Evolutionary conservation across 2,113 vertebrate genomes (phyloP), one percentile per base, ranked within the genome.

Genomic region (Macrotus californicus): DNA sequence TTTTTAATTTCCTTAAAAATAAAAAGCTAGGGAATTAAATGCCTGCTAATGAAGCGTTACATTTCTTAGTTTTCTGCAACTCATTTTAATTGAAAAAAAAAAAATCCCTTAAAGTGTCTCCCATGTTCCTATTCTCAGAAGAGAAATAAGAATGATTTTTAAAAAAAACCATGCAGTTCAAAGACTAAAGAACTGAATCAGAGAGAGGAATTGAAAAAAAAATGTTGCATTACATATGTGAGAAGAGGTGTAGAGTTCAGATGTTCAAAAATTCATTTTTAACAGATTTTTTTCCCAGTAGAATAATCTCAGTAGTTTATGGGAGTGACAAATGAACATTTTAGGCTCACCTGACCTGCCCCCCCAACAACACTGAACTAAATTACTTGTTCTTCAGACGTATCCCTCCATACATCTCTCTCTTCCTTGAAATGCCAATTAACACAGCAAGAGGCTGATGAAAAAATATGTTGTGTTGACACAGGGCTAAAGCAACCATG

Each of bases 1-100:
- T 97, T 96, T 92, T 92, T 94, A 97, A 96, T 97, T 92, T 97
- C 92, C 97, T 97, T 96, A 96, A 97, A 97, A 97, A 95, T 96
- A 96, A 96, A 96, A 96, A 94, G 92, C 96, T 92, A 86, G 81
- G 87, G 95, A 95, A 96, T 94, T 96, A 97, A 97, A 94, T 89
- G 92, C 94, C 64, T 96, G 93, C 94, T 97, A 96, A 96, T 95
- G 95, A 97, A 95, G 85, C 96, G 96, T 96, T 96, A 94, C 90
- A 96, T 95, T 97, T 97, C 94, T 93, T 97, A 96, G 96, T 96
- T 97, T 97, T 96, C 92, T 96, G 90, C 84, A 96, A 96, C 92
- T 96, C 88, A 96, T 96, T 97, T 96, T 97, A 96, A 97, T 97
- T 96, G 86, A 75, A 96, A 97, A 81, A 96, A 97, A 81, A 48